phyloP scores from a whole-genome alignment of 2,113 vertebrate genomes.

The Haemorhous mexicanus region DNA sequence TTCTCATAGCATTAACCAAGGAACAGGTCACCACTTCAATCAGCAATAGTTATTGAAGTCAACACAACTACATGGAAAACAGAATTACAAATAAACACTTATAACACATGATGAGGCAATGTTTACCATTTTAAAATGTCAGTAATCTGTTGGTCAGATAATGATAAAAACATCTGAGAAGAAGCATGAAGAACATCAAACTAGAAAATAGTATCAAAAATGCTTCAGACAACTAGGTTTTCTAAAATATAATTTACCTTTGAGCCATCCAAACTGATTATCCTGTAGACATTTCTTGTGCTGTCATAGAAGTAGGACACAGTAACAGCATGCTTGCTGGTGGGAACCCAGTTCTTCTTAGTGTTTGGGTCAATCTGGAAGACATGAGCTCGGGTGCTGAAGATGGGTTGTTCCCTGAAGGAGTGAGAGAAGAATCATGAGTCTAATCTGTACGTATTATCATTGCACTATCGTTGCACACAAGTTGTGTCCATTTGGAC shows the following conservation, averaged over 20 bases:
- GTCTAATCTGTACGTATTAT: constrained; percentile 72
- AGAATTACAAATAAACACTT: neutral
- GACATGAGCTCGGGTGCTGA: constrained; percentile 97
- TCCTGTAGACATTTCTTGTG: constrained; percentile 97
- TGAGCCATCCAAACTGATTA: constrained; percentile 98
- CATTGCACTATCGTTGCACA: constrained; percentile 57
- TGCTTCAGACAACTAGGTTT: neutral
- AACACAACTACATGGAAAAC: neutral
- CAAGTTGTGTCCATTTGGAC: constrained; percentile 44
- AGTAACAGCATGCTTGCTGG: constrained; percentile 98
- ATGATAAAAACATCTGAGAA: neutral
- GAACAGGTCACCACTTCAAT: neutral
- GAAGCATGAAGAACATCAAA: neutral
- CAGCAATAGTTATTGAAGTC: neutral
- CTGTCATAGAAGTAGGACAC: constrained; percentile 99
- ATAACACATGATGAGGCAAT: neutral
- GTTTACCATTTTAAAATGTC: neutral
- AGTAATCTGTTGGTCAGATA: neutral
- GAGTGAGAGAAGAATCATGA: constrained; percentile 77
- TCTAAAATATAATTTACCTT: constrained; percentile 79
- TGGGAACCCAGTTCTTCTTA: constrained; percentile 99
- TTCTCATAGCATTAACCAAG: neutral
- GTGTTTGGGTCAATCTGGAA: constrained; percentile 99
- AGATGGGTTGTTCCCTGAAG: constrained; percentile 97
- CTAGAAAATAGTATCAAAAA: neutral